Evolutionary conservation across 2,797 vertebrate genomes (phyloP), one percentile per base, ranked within the genome.

Genomic region (Anguilla marmorata): DNA sequence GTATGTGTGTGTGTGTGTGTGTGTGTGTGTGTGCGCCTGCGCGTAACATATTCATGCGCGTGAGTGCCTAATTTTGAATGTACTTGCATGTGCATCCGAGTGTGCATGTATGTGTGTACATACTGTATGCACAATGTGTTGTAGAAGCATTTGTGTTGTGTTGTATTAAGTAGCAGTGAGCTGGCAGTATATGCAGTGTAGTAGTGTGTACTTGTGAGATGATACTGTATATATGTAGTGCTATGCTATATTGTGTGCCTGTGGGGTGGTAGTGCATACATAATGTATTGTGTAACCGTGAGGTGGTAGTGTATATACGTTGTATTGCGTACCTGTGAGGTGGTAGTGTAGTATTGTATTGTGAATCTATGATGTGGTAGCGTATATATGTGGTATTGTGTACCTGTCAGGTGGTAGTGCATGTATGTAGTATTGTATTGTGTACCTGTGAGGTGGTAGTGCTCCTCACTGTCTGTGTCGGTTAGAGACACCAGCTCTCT

Each of bases 401-500:
- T 76, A 76, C 4, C 16, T 41, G 3, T 37, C 3, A 41, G 14
- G 74, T 19, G 33, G 74, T 41, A 16, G 74, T 41, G 74, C 37
- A 4, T 33, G 16, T 41, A 37, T 37, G 4, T 3, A 0, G 3
- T 85, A 90, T 33, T 3, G 11, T 33, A 14, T 21, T 50, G 58
- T 79, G 1, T 95, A 98, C 98, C 98, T 79, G 97, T 99, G 90
- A 99, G 96, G 92, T 99, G 98, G 89, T 98, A 97, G 91, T 99
- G 98, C 92, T 99, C 98, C 92, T 99, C 98, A 11, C 98, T 99
- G 91, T 99, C 98, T 0, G 93, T 91, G 84, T 99, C 97, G 0
- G 98, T 99, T 88, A 99, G 96, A 8, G 98, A 99, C 92, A 99
- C 99, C 86, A 99, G 96, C 93, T 99, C 98, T 93, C 96, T 94